Evolutionary conservation across 1,140 invertebrate species (phyloP).

Genomic region (Tetramorium alpestre): DNA sequence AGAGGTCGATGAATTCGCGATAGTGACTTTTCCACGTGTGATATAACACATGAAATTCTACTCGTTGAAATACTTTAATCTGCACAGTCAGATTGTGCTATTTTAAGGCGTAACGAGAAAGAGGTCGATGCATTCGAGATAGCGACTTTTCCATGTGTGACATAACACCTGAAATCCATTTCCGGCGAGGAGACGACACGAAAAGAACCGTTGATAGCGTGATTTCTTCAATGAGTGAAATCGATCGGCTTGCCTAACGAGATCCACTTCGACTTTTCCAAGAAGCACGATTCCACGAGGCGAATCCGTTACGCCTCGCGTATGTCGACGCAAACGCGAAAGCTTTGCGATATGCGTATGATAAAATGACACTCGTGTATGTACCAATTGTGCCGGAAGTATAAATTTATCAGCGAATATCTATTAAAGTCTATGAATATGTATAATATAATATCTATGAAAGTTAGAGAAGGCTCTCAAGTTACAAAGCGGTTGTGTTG

Average conservation of each 20-base stretch:
- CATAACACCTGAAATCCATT: slow-evolving; percentile 18
- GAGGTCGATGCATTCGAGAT: not conserved
- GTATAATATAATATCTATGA: not conserved
- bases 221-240: slow-evolving; percentile 46
- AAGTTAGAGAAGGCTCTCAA: not conserved
- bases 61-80: not conserved
- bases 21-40: not conserved
- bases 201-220: not conserved
- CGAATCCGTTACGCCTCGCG: slow-evolving; percentile 12
- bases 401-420: not conserved
- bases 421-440: not conserved
- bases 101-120: not conserved
- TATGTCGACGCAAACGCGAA: not conserved
- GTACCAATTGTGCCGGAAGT: not conserved
- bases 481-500: not conserved
- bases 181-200: not conserved
- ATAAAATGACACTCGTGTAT: not conserved
- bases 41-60: not conserved
- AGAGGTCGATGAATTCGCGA: not conserved
- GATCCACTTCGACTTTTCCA: not conserved
- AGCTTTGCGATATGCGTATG: not conserved
- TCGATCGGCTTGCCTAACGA: slow-evolving; percentile 19
- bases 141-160: not conserved
- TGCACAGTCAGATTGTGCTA: not conserved
- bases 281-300: not conserved